Base-by-base conservation (phyloP, 2,888 invertebrate species). In the Heliconius charithonia region DNA sequence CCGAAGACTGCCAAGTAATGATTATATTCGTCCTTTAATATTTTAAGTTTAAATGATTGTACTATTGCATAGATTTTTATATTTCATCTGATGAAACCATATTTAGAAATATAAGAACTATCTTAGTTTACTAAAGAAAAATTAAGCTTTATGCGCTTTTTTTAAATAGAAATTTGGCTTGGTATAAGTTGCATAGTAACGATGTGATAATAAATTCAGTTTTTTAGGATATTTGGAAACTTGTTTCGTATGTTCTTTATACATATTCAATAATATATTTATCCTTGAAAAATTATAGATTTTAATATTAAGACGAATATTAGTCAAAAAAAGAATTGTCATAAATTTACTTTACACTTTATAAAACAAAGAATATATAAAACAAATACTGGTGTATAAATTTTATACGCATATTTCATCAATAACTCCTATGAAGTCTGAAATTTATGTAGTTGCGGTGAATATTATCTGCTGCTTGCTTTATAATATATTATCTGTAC, bases 1-100 rank as follows among this genome's bases (percentile, higher is more conserved):
- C 78, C 67, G 77, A 78, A 25, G 79, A 81, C 19, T 81, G 80
- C 76, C 75, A 80, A 79, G 81, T 81, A 80, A 70, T 25, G 69
- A 29, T 45, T 41, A 74, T 63, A 65, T 51, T 65, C 7, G 6
- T 29, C 16, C 29, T 56, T 25, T 32, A 56, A 63, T 27, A 25
- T 27, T 27, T 63, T 13, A 13, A 16, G 16, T 27, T 63, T 25
- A 27, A 27, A 16, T 63, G 27, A 51, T 51, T 51, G 19, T 51
- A 22, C 19, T 51, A 51, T 22, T 19, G 51, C 19, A 65, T 29
- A 13, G 65, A 29, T 63, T 16, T 6, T 7, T 63, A 27, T 29
- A 29, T 65, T 65, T 65, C 27, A 13, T 29, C 29, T 16, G 29
- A 7, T 19, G 19, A 29, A 59, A 59, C 3, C 6, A 51, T 51